A percentile compares a stretch with the other conserved stretches of the same genome.
phyloP scores from a whole-genome alignment of 2,113 vertebrate species.

The Carassius gibelio region DNA sequence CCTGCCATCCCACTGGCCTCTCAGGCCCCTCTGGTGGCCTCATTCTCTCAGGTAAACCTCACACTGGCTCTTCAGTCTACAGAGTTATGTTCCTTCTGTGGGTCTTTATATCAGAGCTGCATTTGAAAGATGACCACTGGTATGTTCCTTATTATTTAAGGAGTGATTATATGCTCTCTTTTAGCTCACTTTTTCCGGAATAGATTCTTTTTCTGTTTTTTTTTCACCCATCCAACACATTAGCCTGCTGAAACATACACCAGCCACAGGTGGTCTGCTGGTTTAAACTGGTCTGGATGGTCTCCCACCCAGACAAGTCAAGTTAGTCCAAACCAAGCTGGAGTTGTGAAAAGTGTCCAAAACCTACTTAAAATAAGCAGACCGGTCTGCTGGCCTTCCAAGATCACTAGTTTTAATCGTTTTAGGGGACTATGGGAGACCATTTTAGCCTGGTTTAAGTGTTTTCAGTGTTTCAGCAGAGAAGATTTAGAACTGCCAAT shows the following conservation, averaged over 20 bases:
- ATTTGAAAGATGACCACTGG: slow-evolving; percentile 32
- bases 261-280: slow-evolving; percentile 7
- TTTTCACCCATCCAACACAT: neutral
- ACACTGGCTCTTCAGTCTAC: neutral
- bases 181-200: slow-evolving; percentile 19
- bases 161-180: slow-evolving; percentile 37
- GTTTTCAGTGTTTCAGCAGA: neutral
- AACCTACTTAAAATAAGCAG: neutral
- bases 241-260: neutral
- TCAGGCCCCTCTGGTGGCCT: slow-evolving; percentile 72
- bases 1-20: slow-evolving; percentile 69
- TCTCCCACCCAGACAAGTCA: neutral
- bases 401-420: neutral
- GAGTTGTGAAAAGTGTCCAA: neutral
- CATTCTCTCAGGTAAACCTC: slow-evolving; percentile 72
- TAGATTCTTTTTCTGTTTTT: neutral
- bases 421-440: neutral
- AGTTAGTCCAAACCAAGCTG: neutral
- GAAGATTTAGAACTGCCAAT: neutral
- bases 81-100: slow-evolving; percentile 4
- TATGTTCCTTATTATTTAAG: slow-evolving; percentile 30
- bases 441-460: neutral
- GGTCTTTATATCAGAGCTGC: neutral
- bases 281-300: neutral
- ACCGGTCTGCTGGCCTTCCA: neutral